Evolutionary conservation across 2,113 vertebrate species (phyloP), one percentile per base, ranked within the genome.

Genomic region (Ptilorrhoa leucosticta): DNA sequence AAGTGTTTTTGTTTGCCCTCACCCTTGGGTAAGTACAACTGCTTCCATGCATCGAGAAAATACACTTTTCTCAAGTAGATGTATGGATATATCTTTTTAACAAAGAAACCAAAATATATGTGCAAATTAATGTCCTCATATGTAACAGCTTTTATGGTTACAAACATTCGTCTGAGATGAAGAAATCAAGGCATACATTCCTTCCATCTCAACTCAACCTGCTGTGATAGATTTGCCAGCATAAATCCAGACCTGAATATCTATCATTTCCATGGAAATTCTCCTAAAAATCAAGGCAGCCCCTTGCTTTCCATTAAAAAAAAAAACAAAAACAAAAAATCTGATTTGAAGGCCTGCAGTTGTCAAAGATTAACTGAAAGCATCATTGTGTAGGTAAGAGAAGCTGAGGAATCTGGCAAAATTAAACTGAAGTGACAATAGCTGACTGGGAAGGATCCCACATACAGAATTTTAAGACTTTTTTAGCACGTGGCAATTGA

Each of bases 11-110:
- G 51, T 80, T 93, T 79, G 40, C 26, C 13, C 18, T 60, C 16
- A 40, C 13, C 40, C 44, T 68, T 24, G 30, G 60, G 20, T 6
- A 47, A 68, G 24, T 11, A 14, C 40, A 89, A 81, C 30, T 9
- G 12, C 40, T 79, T 50, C 45, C 37, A 58, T 0, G 9, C 16
- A 63, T 21, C 0, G 0, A 42, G 71, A 69, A 45, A 73, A n/a
- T 5, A 37, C 8, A 39, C 2, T 33, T 37, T 10, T 30, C 45
- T 68, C 24, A 86, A 78, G 10, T 15, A 51, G 7, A 42, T 15
- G 4, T 15, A 54, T 23, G 23, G 44, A 89, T 22, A 54, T 7
- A 33, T 15, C 28, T 61, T 75, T 9, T 3, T 51, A 24, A 45
- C 11, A 61, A 65, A 76, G 35, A 66, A 54, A 40, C 6, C 21